Evolutionary conservation across 2,888 invertebrate genomes (phyloP).

Genomic region (Biston betularia): DNA sequence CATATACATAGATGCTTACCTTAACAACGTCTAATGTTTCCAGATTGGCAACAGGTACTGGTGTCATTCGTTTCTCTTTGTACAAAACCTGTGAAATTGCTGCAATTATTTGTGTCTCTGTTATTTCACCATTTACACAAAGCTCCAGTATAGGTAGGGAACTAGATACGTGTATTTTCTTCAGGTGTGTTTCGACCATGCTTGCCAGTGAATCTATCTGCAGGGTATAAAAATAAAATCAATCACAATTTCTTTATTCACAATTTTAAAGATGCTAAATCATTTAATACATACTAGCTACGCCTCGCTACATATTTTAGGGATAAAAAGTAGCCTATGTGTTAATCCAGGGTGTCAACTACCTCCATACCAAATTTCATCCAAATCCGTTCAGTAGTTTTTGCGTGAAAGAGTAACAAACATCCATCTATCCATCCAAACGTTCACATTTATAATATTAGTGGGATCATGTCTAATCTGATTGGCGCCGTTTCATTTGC

Average conservation of each 20-base stretch:
- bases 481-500: too few relatives aligned
- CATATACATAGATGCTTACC: constrained; percentile 47
- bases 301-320: too few relatives aligned
- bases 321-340: too few relatives aligned
- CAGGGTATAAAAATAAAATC: background rate
- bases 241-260: too few relatives aligned
- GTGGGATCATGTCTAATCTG: too few relatives aligned
- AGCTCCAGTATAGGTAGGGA: background rate
- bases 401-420: too few relatives aligned
- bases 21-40: constrained; percentile 62
- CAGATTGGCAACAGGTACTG: constrained; percentile 52
- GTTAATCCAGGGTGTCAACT: too few relatives aligned
- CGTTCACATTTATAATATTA: too few relatives aligned
- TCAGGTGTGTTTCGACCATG: constrained; percentile 19
- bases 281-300: too few relatives aligned
- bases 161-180: background rate
- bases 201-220: constrained; percentile 15
- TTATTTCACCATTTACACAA: constrained; percentile 27
- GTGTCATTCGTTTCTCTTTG: constrained; percentile 51
- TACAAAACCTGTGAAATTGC: constrained; percentile 64
- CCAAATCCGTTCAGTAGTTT: too few relatives aligned
- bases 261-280: background rate
- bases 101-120: constrained; percentile 52
- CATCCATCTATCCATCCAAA: too few relatives aligned
- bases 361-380: too few relatives aligned